phyloP scores from a whole-genome alignment of 2,888 invertebrate genomes.

The Tromatobia lineatoria region DNA sequence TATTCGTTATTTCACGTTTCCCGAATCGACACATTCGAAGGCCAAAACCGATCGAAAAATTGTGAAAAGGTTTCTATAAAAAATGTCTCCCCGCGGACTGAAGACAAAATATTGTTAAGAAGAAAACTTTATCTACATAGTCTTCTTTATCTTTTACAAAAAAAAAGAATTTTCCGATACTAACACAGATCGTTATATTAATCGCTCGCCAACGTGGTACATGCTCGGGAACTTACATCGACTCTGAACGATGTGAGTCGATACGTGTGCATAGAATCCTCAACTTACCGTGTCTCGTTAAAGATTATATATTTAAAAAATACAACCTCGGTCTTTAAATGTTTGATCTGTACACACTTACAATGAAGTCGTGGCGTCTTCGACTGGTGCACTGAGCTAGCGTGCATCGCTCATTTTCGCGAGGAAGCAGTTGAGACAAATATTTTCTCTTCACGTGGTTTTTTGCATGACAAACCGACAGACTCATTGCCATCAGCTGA shows the following conservation, averaged over 20 bases:
- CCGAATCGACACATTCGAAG: slow-evolving; percentile 1
- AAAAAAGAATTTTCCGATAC: slow-evolving; percentile 10
- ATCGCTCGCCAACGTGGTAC: slow-evolving; percentile 18
- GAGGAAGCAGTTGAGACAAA: not conserved
- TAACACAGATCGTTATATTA: slow-evolving; percentile 27
- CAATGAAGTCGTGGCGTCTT: slow-evolving; percentile 46
- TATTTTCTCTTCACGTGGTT: not conserved
- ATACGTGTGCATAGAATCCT: slow-evolving; percentile 42
- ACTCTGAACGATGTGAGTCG: slow-evolving; percentile 9
- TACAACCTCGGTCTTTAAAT: slow-evolving; percentile 57
- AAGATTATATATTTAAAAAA: slow-evolving; percentile 31
- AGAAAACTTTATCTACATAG: slow-evolving; percentile 49
- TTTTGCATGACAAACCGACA: not conserved
- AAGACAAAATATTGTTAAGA: slow-evolving; percentile 21
- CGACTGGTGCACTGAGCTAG: not conserved
- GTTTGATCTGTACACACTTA: slow-evolving; percentile 64
- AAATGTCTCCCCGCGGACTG: not conserved
- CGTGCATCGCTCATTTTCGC: not conserved
- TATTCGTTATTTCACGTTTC: not conserved
- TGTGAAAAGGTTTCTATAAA: not conserved
- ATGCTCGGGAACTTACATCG: slow-evolving; percentile 9
- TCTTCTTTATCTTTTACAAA: slow-evolving; percentile 24
- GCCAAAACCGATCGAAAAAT: not conserved
- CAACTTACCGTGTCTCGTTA: slow-evolving; percentile 41
- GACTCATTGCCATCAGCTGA: not conserved